These are phyloP conservation scores for Cydia splendana DNA, from an alignment of 1,140 invertebrate species.

Conservation along the genomic window DNA sequence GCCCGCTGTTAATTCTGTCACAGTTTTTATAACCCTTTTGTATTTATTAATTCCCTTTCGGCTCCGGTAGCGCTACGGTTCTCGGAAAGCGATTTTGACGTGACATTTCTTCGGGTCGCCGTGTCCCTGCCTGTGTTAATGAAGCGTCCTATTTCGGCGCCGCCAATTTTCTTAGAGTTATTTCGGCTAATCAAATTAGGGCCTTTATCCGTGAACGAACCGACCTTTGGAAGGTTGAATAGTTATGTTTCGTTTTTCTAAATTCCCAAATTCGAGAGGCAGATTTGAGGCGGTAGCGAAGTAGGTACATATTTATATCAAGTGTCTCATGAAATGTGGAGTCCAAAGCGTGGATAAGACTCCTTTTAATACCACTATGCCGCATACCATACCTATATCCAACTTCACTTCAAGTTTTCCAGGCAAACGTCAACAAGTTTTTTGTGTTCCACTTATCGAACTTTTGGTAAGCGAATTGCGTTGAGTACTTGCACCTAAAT, in stretches of 20 bases:
- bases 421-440: neutral
- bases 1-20: slow-evolving; percentile 77
- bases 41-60: slow-evolving; percentile 76
- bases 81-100: slow-evolving; percentile 72
- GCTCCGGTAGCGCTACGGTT: slow-evolving; percentile 75
- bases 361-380: neutral
- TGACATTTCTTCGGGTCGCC: slow-evolving; percentile 68
- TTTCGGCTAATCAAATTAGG: slow-evolving; percentile 46
- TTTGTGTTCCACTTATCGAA: neutral
- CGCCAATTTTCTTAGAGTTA: slow-evolving; percentile 48
- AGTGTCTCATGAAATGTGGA: neutral
- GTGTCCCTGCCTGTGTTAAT: slow-evolving; percentile 64
- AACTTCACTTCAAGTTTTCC: neutral
- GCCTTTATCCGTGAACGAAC: slow-evolving; percentile 1
- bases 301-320: neutral
- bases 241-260: neutral
- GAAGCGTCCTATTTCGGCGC: slow-evolving; percentile 70
- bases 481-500: neutral
- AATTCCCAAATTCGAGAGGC: neutral
- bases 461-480: neutral
- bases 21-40: slow-evolving; percentile 78
- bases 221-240: neutral
- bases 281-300: neutral
- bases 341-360: neutral
- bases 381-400: neutral